These are phyloP conservation scores for Monoplex corrugatus DNA, from an alignment of 2,888 invertebrate genomes.

Conservation along the genomic window DNA sequence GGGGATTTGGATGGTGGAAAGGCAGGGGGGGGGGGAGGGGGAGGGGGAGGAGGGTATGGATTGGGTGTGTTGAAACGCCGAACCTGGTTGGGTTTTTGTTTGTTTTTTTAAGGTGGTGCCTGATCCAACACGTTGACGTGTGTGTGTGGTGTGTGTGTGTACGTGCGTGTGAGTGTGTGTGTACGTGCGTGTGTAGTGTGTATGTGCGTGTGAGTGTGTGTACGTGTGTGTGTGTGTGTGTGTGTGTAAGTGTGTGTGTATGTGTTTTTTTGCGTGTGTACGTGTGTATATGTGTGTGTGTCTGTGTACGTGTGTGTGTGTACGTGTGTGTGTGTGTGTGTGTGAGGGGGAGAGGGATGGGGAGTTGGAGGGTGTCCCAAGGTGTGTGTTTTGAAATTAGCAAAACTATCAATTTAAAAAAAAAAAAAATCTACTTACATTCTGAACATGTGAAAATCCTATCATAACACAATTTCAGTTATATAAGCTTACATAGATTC, in stretches of 20 bases:
- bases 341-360: slow-evolving; percentile 12
- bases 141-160: not conserved
- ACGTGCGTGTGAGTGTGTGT: not conserved
- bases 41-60: not conserved
- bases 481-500: too few relatives aligned
- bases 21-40: not conserved
- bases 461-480: too few relatives aligned
- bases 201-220: not conserved
- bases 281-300: not conserved
- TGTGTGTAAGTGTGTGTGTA: not conserved
- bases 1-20: not conserved
- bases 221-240: slow-evolving; percentile 7
- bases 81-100: too few relatives aligned
- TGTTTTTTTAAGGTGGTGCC: too few relatives aligned
- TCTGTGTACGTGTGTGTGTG: not conserved
- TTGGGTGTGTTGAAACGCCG: too few relatives aligned
- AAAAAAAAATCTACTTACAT: too few relatives aligned
- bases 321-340: not conserved
- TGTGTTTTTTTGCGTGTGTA: not conserved
- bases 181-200: not conserved
- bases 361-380: slow-evolving; percentile 17
- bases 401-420: too few relatives aligned
- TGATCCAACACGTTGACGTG: not conserved
- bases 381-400: not conserved
- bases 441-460: too few relatives aligned